A percentile compares a stretch with the other conserved stretches of the same genome.
Conservation (phyloP, 1,140 invertebrate species). For the Diuraphis noxia region DNA sequence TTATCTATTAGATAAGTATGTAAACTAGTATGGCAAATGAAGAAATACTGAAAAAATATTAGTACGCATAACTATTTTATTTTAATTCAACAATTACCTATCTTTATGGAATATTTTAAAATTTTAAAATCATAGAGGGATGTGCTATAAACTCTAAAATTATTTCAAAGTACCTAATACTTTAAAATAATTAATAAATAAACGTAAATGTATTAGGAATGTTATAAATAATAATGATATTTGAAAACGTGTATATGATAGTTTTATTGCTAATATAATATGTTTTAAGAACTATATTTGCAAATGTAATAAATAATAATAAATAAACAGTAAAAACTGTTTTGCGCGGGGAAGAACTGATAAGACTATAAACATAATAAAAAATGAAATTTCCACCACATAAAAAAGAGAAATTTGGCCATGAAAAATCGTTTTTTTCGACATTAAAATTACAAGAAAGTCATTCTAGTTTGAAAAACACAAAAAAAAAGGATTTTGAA, state of each 20-base stretch:
- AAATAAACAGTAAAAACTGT: no score
- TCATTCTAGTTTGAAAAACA: no score
- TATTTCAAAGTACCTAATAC: neutral
- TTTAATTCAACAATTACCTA: no score
- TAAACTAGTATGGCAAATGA: neutral
- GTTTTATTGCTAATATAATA: neutral
- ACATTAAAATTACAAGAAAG: no score
- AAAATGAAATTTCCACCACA: no score
- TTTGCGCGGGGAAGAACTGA: no score
- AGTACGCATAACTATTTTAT: no score
- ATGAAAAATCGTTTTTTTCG: no score
- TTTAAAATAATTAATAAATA: neutral
- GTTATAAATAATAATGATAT: neutral
- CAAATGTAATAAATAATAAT: neutral
- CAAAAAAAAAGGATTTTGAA: no score
- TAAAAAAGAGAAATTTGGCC: no score
- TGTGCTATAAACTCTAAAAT: neutral
- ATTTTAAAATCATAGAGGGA: neutral
- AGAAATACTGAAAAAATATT: neutral
- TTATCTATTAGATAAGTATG: neutral
- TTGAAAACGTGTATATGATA: neutral
- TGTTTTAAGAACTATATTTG: neutral
- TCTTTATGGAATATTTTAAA: neutral
- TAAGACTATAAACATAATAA: no score
- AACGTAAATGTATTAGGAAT: neutral